Conservation (phyloP, 2,888 invertebrate genomes). For the Spicauda simplicius region DNA sequence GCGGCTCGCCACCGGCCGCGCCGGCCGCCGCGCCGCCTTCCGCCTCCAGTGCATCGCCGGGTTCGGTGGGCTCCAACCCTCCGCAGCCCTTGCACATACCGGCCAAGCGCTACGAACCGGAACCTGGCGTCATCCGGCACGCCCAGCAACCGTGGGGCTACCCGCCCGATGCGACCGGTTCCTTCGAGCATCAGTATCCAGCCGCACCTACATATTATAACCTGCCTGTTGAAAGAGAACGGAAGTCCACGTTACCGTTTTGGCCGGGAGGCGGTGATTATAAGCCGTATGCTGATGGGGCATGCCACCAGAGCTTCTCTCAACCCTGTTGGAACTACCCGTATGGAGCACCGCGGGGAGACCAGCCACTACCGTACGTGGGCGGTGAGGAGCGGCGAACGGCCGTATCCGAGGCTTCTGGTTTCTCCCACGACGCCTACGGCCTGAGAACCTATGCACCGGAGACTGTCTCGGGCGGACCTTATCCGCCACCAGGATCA, state of each 20-base stretch:
- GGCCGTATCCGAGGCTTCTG: conserved; percentile 85
- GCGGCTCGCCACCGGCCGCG: conserved; percentile 87
- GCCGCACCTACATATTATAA: conserved; percentile 90
- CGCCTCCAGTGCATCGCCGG: conserved; percentile 83
- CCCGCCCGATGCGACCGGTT: conserved; percentile 87
- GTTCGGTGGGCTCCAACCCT: conserved; percentile 87
- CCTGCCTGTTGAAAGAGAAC: conserved; percentile 87
- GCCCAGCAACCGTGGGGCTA: conserved; percentile 91
- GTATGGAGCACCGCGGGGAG: conserved; percentile 86
- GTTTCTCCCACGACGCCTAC: conserved; percentile 90
- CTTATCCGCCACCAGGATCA: conserved; percentile 92
- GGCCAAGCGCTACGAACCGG: conserved; percentile 90
- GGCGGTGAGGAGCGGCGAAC: conserved; percentile 89
- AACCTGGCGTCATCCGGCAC: conserved; percentile 91
- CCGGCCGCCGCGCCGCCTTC: conserved; percentile 88
- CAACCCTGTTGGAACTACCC: conserved; percentile 91
- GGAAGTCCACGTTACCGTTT: conserved; percentile 88
- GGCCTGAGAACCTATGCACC: conserved; percentile 90
- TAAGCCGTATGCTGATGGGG: conserved; percentile 84
- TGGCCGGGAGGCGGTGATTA: conserved; percentile 89
- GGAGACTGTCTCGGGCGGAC: conserved; percentile 89
- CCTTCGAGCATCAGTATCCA: conserved; percentile 89
- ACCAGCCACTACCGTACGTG: conserved; percentile 89
- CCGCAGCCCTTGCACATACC: conserved; percentile 94
- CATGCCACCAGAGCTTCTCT: conserved; percentile 89